Base-by-base conservation (phyloP, 2,797 vertebrate species). In the Amphiprion clarkii region DNA sequence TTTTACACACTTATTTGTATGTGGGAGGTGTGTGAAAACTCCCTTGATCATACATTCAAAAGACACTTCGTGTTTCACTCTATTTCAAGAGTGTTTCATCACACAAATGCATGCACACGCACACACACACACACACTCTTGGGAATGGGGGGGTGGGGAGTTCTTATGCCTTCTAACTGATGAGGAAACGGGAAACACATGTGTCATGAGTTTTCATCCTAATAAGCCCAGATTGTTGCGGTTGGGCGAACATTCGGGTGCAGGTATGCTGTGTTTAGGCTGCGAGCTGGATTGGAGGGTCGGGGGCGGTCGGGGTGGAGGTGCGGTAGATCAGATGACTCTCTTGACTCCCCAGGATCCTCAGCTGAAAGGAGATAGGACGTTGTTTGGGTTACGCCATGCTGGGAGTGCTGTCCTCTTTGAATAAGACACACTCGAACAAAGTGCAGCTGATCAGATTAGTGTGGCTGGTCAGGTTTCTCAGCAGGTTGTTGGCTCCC, bases 1-100 rank as follows among this genome's bases (percentile, higher is more conserved):
- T 83, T 67, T 69, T 59, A 53, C 40, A 42, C 39, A 57, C 76
- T 82, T 85, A 89, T 93, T 91, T 89, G 79, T 81, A 86, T 74
- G 83, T 78, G 75, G 78, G 84, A 82, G 68, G 82, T 88, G 84
- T 80, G 76, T 2, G 0, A 55, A 79, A 74, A 68, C 62, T 71
- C 83, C 84, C 87, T 91, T 93, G 89, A 93, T 92, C 89, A 89
- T 84, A 88, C 86, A 89, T 88, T 91, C 81, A 88, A 67, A 88
- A 91, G 88, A 87, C 82, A 65, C 74, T 61, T 60, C 17, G 29
- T 27, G 77, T 94, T 93, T 92, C 92, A 87, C 84, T 79, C 72
- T 77, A 81, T 92, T 92, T 93, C 92, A 88, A 74, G 79, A 81
- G 67, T 87, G 80, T 94, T 92, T 92, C 92, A 92, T 94, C 93